Evolutionary conservation across 2,888 invertebrate genomes (phyloP), one percentile per base, ranked within the genome.

Genomic region (Altica lythri): DNA sequence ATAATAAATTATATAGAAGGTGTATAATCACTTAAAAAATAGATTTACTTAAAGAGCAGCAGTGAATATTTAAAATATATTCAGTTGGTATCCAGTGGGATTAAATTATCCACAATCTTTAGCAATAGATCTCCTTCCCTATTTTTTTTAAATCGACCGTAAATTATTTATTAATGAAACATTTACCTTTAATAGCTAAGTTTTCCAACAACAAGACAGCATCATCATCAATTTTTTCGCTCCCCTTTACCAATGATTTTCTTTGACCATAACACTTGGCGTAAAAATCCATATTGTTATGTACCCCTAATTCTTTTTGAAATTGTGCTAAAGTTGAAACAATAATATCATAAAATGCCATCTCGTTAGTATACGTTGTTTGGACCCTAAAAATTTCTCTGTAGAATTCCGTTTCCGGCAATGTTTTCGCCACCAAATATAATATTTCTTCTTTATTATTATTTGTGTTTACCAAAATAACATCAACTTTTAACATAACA

Each of bases 161-260:
- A n/a, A n/a, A n/a, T n/a, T n/a, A n/a, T n/a, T n/a, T n/a, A n/a
- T n/a, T n/a, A n/a, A n/a, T n/a, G n/a, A n/a, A n/a, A n/a, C n/a
- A 30, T 53, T 46, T 42, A 3, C 80, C 81, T 1, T 68, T 64
- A 0, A 61, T 61, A 51, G 79, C 80, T 4, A 83, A 63, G 68
- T 84, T 83, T 60, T 83, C 82, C 65, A 83, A 72, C 1, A 84
- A 63, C 14, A 84, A 72, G 1, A 81, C 77, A 0, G 83, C 83
- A 60, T 83, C 75, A 0, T 80, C 75, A 60, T 83, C 82, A 1
- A 65, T 79, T 8, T 69, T 68, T 17, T 69, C 62, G 19, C 64
- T 62, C 44, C 64, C 60, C 0, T 65, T 52, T 47, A 71, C 57
- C 12, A 79, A 66, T 29, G 75, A 77, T 29, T 80, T 68, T 35